Evolutionary conservation across 2,797 vertebrate species (phyloP).

Genomic region (Diglossa cyanea): DNA sequence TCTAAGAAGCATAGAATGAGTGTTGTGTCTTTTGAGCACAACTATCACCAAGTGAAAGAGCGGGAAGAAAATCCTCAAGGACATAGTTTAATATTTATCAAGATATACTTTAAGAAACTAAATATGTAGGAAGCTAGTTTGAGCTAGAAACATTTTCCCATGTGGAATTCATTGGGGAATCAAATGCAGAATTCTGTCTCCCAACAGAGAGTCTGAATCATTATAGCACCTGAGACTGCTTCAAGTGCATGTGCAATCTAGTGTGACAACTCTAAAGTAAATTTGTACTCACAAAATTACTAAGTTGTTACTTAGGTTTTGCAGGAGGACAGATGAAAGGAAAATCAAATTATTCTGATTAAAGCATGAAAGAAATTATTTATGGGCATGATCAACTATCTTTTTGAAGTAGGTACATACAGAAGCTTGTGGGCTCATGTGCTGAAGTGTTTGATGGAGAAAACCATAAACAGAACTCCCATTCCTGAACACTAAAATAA

Average conservation of each 20-base stretch:
- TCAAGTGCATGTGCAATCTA: not conserved
- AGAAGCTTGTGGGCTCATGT: not conserved
- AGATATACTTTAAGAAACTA: not conserved
- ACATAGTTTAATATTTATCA: not conserved
- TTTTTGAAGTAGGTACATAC: not conserved
- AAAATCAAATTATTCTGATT: not conserved
- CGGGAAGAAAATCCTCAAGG: not conserved
- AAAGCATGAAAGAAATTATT: not conserved
- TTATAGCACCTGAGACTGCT: not conserved
- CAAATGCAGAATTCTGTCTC: not conserved
- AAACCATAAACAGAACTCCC: not conserved
- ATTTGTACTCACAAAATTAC: not conserved
- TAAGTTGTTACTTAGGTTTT: not conserved
- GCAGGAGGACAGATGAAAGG: accelerated
- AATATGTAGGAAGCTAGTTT: not conserved
- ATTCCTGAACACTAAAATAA: not conserved
- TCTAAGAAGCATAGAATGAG: not conserved
- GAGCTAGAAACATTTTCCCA: not conserved
- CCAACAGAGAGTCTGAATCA: not conserved
- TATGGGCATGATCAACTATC: not conserved
- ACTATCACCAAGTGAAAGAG: not conserved
- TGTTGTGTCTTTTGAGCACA: not conserved
- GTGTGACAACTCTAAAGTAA: not conserved
- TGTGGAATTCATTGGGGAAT: not conserved
- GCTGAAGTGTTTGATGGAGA: not conserved